phyloP scores from a whole-genome alignment of 2,113 vertebrate genomes.

The Brachirus orientalis region DNA sequence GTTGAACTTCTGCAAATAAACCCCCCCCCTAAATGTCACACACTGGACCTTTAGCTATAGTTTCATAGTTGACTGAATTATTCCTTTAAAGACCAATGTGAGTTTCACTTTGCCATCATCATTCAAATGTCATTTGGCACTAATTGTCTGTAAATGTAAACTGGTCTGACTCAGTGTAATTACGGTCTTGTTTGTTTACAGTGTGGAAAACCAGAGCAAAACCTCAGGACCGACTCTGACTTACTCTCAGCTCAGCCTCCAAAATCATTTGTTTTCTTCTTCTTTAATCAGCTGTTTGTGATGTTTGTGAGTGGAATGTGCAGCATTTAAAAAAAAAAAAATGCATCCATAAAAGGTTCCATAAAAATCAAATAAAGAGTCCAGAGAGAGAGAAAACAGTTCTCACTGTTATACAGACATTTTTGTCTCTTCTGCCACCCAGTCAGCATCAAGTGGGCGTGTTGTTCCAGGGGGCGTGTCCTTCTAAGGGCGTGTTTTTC shows the following conservation, averaged over 20 bases:
- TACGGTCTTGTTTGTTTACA: slow-evolving; percentile 34
- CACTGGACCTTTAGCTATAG: no score
- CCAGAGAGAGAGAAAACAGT: no score
- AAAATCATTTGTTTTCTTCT: no score
- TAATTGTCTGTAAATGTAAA: neutral
- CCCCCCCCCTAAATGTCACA: no score
- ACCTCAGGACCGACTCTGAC: slow-evolving; percentile 31
- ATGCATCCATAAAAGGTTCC: slow-evolving; percentile 35
- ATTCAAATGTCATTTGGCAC: neutral
- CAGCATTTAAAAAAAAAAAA: slow-evolving; percentile 2
- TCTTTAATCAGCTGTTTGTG: neutral
- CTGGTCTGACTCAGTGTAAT: slow-evolving; percentile 3
- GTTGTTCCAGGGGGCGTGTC: no score
- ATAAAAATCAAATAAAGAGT: neutral
- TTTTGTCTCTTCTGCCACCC: no score
- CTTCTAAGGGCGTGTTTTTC: no score
- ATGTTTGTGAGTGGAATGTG: neutral
- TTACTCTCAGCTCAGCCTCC: slow-evolving; percentile 18
- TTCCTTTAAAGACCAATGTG: neutral
- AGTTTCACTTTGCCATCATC: neutral
- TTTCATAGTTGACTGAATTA: no score
- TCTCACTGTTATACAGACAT: no score
- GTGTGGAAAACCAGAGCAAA: slow-evolving; percentile 30
- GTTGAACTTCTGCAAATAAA: no score
- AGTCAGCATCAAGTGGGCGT: no score